Evolutionary conservation across 2,797 vertebrate species (phyloP), one percentile per base, ranked within the genome.

Genomic region (Alectoris magna): DNA sequence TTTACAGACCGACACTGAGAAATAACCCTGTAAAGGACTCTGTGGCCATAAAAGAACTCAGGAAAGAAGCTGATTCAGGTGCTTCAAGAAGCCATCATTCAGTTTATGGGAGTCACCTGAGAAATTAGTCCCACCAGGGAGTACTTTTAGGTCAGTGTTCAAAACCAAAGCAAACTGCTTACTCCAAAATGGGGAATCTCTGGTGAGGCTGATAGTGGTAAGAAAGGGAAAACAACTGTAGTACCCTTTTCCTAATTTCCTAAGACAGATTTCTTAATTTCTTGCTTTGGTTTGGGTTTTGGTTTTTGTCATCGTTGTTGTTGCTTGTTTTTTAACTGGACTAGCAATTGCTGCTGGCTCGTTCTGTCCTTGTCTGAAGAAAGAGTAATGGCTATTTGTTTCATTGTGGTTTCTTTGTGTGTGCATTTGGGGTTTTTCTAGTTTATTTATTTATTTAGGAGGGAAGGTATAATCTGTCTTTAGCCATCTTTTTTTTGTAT

Each of bases 121-220:
- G 80, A 82, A 70, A 71, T 6, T 5, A 78, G 2, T 60, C n/a
- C 34, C 62, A 31, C 17, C 55, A 67, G 19, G 55, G 17, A 5
- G 17, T 39, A 43, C 29, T 31, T 18, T 48, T 0, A 38, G 21
- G 11, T 48, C 14, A 43, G 43, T 14, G 14, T 67, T 72, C 51
- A 34, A 66, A 51, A 24, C 0, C 7, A 34, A 24, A 76, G 6
- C 10, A 46, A 2, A 1, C 3, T 5, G 4, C 39, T 69, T 69
- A 2, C 6, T 7, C 9, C 19, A 27, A 27, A 51, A 8, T 3
- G 51, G 14, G 10, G 7, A 23, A 23, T n/a, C 11, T 82, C 34
- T 34, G 19, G 19, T 24, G 71, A 48, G 22, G 16, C 0, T 71
- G 38, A 23, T 2, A 74, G 62, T 43, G 11, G 7, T 10, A 67